Evolutionary conservation across 2,888 invertebrate species (phyloP).

Genomic region (Abrostola triplasia): DNA sequence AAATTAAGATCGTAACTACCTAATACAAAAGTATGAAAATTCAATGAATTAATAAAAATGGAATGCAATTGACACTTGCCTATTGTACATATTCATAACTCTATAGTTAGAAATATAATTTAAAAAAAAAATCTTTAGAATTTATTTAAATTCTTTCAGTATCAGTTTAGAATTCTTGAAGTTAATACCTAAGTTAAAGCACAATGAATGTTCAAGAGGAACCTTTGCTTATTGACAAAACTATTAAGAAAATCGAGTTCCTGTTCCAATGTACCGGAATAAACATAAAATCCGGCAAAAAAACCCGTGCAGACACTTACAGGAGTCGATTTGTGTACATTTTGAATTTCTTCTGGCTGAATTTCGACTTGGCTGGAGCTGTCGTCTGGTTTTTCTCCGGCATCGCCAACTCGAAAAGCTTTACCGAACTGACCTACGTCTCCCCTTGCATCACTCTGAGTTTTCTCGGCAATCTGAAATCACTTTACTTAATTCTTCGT

Average conservation of each 20-base stretch:
- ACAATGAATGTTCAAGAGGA: conserved; percentile 19
- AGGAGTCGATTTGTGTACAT: conserved; percentile 55
- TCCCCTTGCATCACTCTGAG: conserved; percentile 66
- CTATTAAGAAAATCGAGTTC: conserved; percentile 59
- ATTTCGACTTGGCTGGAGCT: conserved; percentile 60
- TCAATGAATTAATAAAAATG: neutral
- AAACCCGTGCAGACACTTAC: conserved; percentile 33
- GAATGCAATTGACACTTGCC: neutral
- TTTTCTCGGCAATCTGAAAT: conserved; percentile 57
- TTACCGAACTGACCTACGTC: conserved; percentile 62
- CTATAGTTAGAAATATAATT: conserved; percentile 16
- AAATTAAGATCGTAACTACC: too few species aligned
- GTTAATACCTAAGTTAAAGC: neutral
- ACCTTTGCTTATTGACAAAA: conserved; percentile 54
- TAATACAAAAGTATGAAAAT: too few species aligned
- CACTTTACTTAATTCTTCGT: conserved; percentile 52
- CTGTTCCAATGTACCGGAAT: conserved; percentile 59
- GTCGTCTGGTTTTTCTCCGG: conserved; percentile 63
- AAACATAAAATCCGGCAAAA: conserved; percentile 55
- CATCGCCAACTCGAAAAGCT: conserved; percentile 56
- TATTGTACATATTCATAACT: conserved; percentile 10
- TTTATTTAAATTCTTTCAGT: neutral
- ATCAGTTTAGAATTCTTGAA: neutral
- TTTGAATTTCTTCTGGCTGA: conserved; percentile 65
- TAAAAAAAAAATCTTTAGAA: neutral